Evolutionary conservation across 2,797 vertebrate species (phyloP).

Genomic region (Lophotriccus pileatus): DNA sequence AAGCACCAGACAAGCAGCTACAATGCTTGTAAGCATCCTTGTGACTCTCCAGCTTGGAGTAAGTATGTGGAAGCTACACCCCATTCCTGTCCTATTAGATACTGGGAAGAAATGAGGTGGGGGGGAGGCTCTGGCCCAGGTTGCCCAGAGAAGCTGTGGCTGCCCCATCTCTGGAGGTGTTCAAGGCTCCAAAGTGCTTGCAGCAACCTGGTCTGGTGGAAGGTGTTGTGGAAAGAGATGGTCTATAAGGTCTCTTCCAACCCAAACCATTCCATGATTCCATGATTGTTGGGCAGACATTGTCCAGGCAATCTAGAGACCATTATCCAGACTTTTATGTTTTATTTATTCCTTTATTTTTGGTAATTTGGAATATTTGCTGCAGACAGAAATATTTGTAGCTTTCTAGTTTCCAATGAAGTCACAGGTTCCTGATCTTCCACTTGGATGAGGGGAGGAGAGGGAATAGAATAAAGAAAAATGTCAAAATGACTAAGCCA

Average conservation of each 20-base stretch:
- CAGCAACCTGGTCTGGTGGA: neutral
- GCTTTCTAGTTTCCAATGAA: neutral
- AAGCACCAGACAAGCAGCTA: neutral
- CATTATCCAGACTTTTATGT: neutral
- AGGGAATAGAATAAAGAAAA: neutral
- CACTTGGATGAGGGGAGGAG: neutral
- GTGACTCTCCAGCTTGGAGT: neutral
- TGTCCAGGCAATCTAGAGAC: neutral
- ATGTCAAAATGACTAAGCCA: neutral
- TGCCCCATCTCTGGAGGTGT: neutral
- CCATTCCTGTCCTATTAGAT: neutral
- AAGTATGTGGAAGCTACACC: neutral
- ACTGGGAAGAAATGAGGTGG: neutral
- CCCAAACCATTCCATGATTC: neutral
- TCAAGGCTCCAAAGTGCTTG: neutral
- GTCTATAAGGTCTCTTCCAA: neutral
- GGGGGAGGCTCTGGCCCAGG: neutral
- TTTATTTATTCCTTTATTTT: neutral
- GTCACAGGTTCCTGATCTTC: neutral
- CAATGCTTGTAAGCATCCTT: neutral
- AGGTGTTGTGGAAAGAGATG: neutral
- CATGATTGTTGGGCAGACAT: neutral
- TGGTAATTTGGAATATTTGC: neutral
- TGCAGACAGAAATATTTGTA: neutral
- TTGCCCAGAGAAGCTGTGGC: neutral